Percentiles rank a stretch among this genome's conserved stretches.
Conservation (phyloP, 2,113 vertebrate species). For the Macaca fascicularis region DNA sequence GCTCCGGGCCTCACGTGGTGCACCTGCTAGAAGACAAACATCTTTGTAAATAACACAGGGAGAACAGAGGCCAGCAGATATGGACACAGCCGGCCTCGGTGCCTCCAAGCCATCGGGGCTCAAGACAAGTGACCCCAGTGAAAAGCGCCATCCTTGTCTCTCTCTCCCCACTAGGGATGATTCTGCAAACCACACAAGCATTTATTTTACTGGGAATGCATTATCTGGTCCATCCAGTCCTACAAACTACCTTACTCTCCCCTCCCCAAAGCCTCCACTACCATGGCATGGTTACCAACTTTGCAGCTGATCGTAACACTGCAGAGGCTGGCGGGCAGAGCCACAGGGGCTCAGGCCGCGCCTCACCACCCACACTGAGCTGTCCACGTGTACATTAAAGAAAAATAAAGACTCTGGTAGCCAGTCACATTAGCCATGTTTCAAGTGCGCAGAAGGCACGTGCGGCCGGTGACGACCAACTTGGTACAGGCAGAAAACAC, state of each 20-base stretch:
- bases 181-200: background rate
- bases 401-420: background rate
- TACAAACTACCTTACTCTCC: background rate
- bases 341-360: no score
- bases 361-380: background rate
- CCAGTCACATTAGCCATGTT: background rate
- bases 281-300: no score
- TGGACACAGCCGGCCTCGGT: background rate
- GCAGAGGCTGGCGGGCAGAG: no score
- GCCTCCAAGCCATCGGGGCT: background rate
- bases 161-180: background rate
- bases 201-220: background rate
- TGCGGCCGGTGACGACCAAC: accelerated
- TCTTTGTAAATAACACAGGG: accelerated
- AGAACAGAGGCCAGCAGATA: background rate
- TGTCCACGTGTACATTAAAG: background rate
- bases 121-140: background rate
- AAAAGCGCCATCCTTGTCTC: background rate
- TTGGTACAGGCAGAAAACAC: background rate
- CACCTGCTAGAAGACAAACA: background rate
- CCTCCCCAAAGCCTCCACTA: no score
- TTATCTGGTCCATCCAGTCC: background rate
- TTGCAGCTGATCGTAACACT: no score
- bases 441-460: background rate
- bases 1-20: accelerated